Conservation (phyloP, 2,888 invertebrate genomes). For the Baccha elongata region DNA sequence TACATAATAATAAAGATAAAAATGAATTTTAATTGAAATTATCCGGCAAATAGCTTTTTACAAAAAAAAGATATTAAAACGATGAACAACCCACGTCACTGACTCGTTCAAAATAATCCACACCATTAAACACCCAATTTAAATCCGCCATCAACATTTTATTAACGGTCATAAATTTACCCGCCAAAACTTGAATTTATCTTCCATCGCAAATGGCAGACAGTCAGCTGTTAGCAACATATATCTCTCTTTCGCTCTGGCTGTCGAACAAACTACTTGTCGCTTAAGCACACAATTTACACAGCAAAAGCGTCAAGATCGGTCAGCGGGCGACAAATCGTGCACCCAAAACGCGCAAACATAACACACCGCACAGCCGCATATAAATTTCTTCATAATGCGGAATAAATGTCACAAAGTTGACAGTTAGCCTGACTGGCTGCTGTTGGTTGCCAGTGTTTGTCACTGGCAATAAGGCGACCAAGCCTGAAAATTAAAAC, state of each 20-base stretch:
- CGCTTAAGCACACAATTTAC: slow-evolving; percentile 57
- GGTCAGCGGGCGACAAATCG: slow-evolving; percentile 50
- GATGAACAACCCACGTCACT: slow-evolving; percentile 25
- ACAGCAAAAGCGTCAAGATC: slow-evolving; percentile 50
- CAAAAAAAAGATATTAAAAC: slow-evolving; percentile 26
- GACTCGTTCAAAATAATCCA: slow-evolving; percentile 30
- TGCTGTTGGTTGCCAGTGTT: slow-evolving; percentile 53
- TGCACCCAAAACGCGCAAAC: slow-evolving; percentile 40
- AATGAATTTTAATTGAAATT: slow-evolving; percentile 18
- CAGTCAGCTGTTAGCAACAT: slow-evolving; percentile 64
- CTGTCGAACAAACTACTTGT: slow-evolving; percentile 47
- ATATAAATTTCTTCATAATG: slow-evolving; percentile 72
- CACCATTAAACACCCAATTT: slow-evolving; percentile 48
- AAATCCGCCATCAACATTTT: slow-evolving; percentile 62
- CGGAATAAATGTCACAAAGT: slow-evolving; percentile 71
- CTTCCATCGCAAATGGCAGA: slow-evolving; percentile 54
- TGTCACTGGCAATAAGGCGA: slow-evolving; percentile 63
- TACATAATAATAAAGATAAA: neutral
- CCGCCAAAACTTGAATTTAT: slow-evolving; percentile 51
- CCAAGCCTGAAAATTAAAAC: slow-evolving; percentile 72
- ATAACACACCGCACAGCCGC: slow-evolving; percentile 34
- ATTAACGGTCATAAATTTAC: slow-evolving; percentile 52
- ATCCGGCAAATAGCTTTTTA: slow-evolving; percentile 32
- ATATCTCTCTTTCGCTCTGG: slow-evolving; percentile 43
- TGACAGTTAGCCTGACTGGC: slow-evolving; percentile 68